Percentiles rank a stretch among this genome's conserved stretches.
phyloP scores from a whole-genome alignment of 2,113 vertebrate genomes.

The Macquaria australasica region DNA sequence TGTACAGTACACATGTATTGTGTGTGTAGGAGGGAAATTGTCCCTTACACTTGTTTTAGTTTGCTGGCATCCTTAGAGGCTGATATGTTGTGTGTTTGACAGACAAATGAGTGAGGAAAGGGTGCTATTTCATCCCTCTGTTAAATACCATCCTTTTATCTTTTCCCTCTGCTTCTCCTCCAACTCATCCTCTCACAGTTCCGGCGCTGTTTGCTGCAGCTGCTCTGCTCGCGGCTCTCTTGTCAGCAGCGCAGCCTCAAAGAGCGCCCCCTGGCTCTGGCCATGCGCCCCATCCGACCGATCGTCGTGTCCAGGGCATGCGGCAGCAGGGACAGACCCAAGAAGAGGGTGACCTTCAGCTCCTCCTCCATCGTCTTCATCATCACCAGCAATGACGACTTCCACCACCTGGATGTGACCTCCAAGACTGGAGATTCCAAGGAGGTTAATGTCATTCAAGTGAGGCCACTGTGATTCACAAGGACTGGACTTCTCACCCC shows the following conservation, averaged over 20 bases:
- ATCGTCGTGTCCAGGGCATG: conserved; percentile 87
- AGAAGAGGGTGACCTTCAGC: conserved; percentile 95
- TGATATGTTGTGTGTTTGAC: conserved; percentile 19
- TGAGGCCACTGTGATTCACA: conserved; percentile 86
- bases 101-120: conserved; percentile 16
- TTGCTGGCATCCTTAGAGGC: conserved; percentile 3
- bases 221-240: conserved; percentile 87
- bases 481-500: conserved; percentile 14
- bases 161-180: conserved; percentile 1
- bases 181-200: conserved; percentile 82
- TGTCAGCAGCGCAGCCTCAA: conserved; percentile 84
- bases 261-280: conserved; percentile 79
- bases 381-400: conserved; percentile 90
- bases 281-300: conserved; percentile 84
- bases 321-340: conserved; percentile 83
- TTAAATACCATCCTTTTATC: conserved; percentile 12
- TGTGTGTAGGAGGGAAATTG: conserved; percentile 22
- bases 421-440: conserved; percentile 70
- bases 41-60: neutral
- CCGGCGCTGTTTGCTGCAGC: conserved; percentile 88
- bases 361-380: conserved; percentile 94
- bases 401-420: conserved; percentile 81
- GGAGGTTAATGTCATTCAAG: conserved; percentile 89
- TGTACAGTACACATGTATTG: neutral
- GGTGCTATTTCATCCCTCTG: conserved; percentile 8